phyloP scores from a whole-genome alignment of 2,113 vertebrate genomes.

The Butastur rufipennis region DNA sequence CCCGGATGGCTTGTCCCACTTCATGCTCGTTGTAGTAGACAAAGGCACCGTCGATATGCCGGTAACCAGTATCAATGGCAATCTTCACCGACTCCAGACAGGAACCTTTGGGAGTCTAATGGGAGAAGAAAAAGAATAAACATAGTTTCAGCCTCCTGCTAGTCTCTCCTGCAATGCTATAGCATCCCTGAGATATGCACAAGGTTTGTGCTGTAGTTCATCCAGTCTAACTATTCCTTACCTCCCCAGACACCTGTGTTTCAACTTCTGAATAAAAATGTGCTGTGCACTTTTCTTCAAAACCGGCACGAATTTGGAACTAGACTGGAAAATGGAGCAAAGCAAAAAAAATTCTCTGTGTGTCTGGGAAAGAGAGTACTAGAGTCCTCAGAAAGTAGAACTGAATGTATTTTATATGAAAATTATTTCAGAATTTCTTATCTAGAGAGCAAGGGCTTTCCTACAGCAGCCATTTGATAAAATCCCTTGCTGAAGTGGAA shows the following conservation, averaged over 20 bases:
- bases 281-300: not conserved
- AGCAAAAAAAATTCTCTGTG: not conserved
- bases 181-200: not conserved
- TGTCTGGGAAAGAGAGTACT: not conserved
- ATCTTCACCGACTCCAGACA: constrained; percentile 78
- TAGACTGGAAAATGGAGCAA: not conserved
- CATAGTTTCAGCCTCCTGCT: not conserved
- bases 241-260: not conserved
- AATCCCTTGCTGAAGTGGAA: not conserved
- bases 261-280: not conserved
- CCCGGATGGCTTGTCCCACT: constrained; percentile 86
- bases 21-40: constrained; percentile 90
- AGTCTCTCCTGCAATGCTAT: not conserved
- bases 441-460: not conserved
- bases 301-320: not conserved
- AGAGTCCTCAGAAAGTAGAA: not conserved
- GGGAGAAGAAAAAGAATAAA: not conserved
- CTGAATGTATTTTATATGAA: not conserved
- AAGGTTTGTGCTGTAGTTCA: not conserved
- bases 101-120: constrained; percentile 79
- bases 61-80: constrained; percentile 89
- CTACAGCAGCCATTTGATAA: not conserved
- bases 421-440: not conserved
- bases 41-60: constrained; percentile 89
- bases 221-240: not conserved